Evolutionary conservation across 2,113 vertebrate species (phyloP).

Genomic region (Guaruba guarouba): DNA sequence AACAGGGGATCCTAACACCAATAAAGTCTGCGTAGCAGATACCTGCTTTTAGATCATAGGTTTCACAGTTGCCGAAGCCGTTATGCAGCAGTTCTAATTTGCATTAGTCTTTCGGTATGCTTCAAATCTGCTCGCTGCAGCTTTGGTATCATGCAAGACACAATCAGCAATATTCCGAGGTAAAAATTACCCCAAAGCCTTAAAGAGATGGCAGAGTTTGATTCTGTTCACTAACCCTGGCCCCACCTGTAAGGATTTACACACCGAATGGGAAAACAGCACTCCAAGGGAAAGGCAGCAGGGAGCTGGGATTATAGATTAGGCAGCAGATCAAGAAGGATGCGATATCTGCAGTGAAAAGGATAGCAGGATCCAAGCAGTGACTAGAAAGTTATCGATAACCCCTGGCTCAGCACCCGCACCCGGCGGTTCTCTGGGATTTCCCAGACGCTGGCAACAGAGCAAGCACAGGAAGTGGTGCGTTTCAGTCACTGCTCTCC

Average conservation of each 20-base stretch:
- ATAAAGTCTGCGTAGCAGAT: conserved; percentile 1
- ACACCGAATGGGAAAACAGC: fast-evolving
- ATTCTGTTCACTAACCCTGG: not conserved
- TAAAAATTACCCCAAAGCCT: not conserved
- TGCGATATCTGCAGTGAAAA: fast-evolving
- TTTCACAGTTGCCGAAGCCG: conserved; percentile 1
- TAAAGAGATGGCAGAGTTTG: not conserved
- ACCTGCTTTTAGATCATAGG: not conserved
- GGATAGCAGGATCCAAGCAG: not conserved
- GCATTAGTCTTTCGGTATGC: not conserved
- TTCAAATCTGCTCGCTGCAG: not conserved
- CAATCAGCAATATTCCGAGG: not conserved
- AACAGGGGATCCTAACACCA: not conserved
- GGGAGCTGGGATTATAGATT: not conserved
- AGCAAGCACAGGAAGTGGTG: fast-evolving
- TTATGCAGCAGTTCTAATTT: not conserved
- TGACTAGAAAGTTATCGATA: not conserved
- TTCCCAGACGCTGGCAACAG: fast-evolving
- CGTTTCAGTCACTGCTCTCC: not conserved
- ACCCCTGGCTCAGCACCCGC: not conserved
- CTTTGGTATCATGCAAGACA: not conserved
- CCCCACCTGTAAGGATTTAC: not conserved
- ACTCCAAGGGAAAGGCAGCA: not conserved
- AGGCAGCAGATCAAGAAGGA: not conserved
- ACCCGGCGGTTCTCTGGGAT: not conserved